Evolutionary conservation across 2,113 vertebrate genomes (phyloP).

Genomic region (Pongo pygmaeus): DNA sequence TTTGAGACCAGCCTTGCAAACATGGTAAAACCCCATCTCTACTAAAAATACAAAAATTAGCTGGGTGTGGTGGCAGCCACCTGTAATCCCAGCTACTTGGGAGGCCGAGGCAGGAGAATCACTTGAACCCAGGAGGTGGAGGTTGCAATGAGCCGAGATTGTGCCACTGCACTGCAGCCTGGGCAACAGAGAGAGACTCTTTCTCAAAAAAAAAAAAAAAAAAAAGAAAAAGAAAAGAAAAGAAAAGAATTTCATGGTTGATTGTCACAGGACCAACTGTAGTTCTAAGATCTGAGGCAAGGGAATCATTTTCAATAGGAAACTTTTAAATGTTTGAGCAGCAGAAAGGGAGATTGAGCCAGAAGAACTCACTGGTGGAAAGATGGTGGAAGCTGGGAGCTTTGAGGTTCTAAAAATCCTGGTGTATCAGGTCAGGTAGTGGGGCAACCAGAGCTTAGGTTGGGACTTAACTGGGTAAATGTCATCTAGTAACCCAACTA

Average conservation of each 20-base stretch:
- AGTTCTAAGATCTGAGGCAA: rapidly evolving
- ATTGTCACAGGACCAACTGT: rapidly evolving
- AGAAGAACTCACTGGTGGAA: rapidly evolving
- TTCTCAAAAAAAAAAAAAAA: too few relatives aligned
- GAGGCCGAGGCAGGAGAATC: too few relatives aligned
- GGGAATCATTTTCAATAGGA: rapidly evolving
- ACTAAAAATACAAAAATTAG: too few relatives aligned
- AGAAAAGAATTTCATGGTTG: background rate
- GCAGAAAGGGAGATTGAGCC: background rate
- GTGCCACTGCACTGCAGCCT: too few relatives aligned
- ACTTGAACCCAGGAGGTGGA: too few relatives aligned
- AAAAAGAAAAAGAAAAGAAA: too few relatives aligned
- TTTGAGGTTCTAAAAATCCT: background rate
- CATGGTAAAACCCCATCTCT: too few relatives aligned
- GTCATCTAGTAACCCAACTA: rapidly evolving
- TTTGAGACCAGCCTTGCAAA: too few relatives aligned
- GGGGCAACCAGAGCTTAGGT: rapidly evolving
- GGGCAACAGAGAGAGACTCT: too few relatives aligned
- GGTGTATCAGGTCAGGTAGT: rapidly evolving
- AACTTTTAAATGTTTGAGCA: background rate
- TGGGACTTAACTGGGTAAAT: rapidly evolving
- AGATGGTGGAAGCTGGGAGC: background rate
- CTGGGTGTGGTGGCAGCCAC: too few relatives aligned
- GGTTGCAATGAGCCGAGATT: too few relatives aligned
- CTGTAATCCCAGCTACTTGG: too few relatives aligned